Evolutionary conservation across 1,140 invertebrate genomes (phyloP), one percentile per base, ranked within the genome.

Genomic region (Ruditapes philippinarum): DNA sequence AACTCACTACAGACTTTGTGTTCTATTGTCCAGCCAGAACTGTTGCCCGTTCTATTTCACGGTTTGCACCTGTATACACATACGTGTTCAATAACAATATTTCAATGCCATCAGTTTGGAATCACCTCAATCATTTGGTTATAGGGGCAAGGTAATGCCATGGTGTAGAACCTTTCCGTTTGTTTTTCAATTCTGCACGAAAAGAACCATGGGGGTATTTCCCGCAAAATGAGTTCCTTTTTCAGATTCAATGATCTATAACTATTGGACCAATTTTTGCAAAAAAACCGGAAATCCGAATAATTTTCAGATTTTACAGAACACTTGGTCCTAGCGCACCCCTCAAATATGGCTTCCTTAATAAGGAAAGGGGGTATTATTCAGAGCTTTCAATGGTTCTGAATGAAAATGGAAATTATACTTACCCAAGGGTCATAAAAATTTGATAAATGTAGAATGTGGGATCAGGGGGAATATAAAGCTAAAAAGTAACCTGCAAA

Each of bases 31-130:
- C 57, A 62, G 28, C 57, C 0, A n/a, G 57, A 7, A 4, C 57
- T 7, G 57, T 62, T 28, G 57, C 57, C 5, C 57, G 57, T 28
- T 62, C 57, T 7, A 62, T 62, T 7, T 62, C 57, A 4, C 57
- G 14, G 5, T 62, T 28, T 62, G 57, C 57, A 28, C 57, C 57
- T 1, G 57, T 62, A 1, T 62, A 62, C 28, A 62, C 57, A 25
- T 62, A 62, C 25, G 57, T 62, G 57, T 62, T 62, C 14, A 62
- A 62, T 28, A 62, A 62, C 57, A 62, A 62, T 9, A 62, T 62
- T 28, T 62, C 57, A 19, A 62, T 28, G 22, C 1, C 57, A 1
- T n/a, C 5, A 3, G 57, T 62, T 25, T 62, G 57, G 57, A 62
- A 62, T 25, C 22, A 62, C 28, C 25, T 62, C 7, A 28, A 25